Conservation (phyloP, 2,113 vertebrate species). For the Guaruba guarouba region DNA sequence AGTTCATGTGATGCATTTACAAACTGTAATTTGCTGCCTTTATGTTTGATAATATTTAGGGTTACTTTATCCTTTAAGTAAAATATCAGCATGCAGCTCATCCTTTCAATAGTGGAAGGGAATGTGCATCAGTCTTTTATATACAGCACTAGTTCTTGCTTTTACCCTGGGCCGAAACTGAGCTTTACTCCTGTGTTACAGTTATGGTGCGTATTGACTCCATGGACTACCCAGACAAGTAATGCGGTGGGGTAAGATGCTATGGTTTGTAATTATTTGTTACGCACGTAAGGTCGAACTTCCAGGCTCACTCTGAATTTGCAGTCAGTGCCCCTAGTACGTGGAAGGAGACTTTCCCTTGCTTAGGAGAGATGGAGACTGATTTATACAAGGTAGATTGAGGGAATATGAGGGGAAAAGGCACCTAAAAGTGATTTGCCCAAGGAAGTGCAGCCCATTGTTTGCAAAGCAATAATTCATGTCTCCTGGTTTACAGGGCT, state of each 20-base stretch:
- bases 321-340: not conserved
- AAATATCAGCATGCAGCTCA: not conserved
- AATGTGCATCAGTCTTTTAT: not conserved
- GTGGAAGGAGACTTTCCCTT: not conserved
- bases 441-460: not conserved
- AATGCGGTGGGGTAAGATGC: not conserved
- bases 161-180: not conserved
- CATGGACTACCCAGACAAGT: not conserved
- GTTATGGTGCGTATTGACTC: not conserved
- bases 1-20: slow-evolving; percentile 42
- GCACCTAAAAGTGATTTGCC: not conserved
- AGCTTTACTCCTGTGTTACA: not conserved
- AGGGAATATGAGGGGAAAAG: not conserved
- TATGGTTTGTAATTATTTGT: not conserved
- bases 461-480: not conserved
- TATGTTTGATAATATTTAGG: not conserved
- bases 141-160: not conserved
- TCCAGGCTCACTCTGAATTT: not conserved
- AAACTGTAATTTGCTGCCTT: not conserved
- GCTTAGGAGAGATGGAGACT: not conserved
- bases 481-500: not conserved
- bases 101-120: not conserved
- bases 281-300: not conserved
- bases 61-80: not conserved
- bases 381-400: not conserved